phyloP scores from a whole-genome alignment of 1,140 invertebrate species.

The Diorhabda elongata region DNA sequence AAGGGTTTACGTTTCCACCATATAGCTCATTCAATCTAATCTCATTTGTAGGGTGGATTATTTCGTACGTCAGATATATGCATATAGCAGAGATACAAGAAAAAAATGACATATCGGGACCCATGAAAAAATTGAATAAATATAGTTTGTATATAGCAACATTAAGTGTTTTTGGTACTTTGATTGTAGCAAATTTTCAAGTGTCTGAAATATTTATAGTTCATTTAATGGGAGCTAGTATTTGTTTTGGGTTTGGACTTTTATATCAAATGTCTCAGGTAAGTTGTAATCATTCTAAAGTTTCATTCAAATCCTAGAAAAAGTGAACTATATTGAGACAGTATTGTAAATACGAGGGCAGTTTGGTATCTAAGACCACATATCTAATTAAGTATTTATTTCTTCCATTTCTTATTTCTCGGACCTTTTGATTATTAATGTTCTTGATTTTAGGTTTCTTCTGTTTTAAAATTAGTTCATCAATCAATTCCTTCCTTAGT shows the following conservation, averaged over 20 bases:
- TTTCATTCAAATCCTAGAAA: too few species aligned
- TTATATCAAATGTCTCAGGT: conserved; percentile 23
- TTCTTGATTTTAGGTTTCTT: too few species aligned
- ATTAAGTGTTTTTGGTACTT: conserved; percentile 6
- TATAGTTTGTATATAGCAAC: not conserved
- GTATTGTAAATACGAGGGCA: too few species aligned
- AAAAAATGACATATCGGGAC: not conserved
- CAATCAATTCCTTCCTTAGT: too few species aligned
- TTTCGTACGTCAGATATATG: conserved; percentile 10
- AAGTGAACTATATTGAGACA: too few species aligned
- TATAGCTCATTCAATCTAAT: too few species aligned
- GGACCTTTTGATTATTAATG: too few species aligned
- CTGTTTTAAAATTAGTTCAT: too few species aligned
- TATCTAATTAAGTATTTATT: too few species aligned
- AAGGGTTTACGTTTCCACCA: too few species aligned
- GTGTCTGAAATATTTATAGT: conserved; percentile 9
- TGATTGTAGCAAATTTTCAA: conserved; percentile 22
- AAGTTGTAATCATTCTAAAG: not conserved
- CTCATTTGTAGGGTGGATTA: conserved; percentile 12
- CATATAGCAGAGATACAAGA: conserved; percentile 14
- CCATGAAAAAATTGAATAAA: conserved; percentile 10
- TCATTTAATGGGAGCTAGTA: conserved; percentile 17
- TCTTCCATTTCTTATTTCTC: too few species aligned
- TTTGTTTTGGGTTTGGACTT: conserved; percentile 15
- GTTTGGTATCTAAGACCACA: too few species aligned